Evolutionary conservation across 2,113 vertebrate genomes (phyloP).

Genomic region (Potamarius usumacintae): DNA sequence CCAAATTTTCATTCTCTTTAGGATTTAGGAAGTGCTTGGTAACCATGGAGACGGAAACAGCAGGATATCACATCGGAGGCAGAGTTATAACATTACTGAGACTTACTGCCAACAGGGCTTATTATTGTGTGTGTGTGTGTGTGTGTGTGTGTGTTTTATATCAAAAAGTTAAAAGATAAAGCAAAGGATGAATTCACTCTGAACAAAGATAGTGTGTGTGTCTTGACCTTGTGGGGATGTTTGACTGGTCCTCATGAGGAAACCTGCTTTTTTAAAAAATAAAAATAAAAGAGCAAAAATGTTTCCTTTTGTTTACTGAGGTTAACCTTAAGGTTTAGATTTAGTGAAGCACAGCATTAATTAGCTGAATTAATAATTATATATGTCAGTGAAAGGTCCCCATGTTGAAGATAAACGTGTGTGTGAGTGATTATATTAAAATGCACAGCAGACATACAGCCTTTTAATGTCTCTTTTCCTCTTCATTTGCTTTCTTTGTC

Average conservation of each 20-base stretch:
- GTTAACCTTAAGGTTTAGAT: background rate
- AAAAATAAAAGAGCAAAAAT: background rate
- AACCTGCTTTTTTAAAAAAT: background rate
- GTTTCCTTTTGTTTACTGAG: background rate
- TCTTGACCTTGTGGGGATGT: slow-evolving; percentile 1
- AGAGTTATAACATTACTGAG: slow-evolving; percentile 50
- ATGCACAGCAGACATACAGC: slow-evolving; percentile 22
- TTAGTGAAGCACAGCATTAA: background rate
- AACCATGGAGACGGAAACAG: slow-evolving; percentile 53
- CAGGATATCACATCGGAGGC: slow-evolving; percentile 49
- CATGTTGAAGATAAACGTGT: background rate
- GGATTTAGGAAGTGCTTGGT: slow-evolving; percentile 54
- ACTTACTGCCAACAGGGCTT: slow-evolving; percentile 28
- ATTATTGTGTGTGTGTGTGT: slow-evolving; percentile 1
- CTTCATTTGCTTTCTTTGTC: slow-evolving; percentile 12
- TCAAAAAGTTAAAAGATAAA: background rate
- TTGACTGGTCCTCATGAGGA: background rate
- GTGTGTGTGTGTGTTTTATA: background rate
- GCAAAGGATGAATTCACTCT: background rate
- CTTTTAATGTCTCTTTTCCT: slow-evolving; percentile 13
- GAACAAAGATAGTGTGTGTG: background rate
- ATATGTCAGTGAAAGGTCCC: background rate
- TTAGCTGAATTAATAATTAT: background rate
- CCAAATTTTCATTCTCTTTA: slow-evolving; percentile 54
- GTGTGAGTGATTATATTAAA: background rate